Evolutionary conservation across 2,113 vertebrate genomes (phyloP), one percentile per base, ranked within the genome.

Genomic region (Siniperca knerii): DNA sequence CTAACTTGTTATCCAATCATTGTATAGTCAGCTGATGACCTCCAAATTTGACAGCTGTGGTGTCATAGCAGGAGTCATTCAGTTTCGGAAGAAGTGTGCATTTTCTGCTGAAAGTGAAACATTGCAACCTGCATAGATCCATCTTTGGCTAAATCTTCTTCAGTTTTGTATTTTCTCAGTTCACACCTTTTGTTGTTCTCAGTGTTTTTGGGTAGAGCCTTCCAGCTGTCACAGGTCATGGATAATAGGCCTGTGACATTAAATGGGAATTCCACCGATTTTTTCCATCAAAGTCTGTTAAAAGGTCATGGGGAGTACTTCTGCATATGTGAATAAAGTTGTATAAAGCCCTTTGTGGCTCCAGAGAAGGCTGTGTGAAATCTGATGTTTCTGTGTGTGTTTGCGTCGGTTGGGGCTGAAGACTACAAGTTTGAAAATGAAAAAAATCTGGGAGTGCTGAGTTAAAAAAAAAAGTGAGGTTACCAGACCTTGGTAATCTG

Each of bases 1-100:
- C 58, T 18, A 29, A 35, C 71, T 89, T 68, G 50, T 67, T 66
- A 72, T 88, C 37, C 52, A 52, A 52, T 70, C 58, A 25, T 52
- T n/a, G 25, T 68, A 20, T 37, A 75, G 62, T 80, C 55, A 54
- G 25, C 46, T 40, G 13, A 58, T 42, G 10, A 50, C 33, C 50
- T 79, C 40, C 20, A 13, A 1, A 58, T 68, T 15, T 58, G 29
- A 6, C 12, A 46, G 12, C 37, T 37, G 8, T 7, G 54, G 10
- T 44, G 10, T 46, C 44, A 37, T 10, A 46, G 46, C 8, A 42
- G 33, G 23, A 33, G n/a, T 42, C 50, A 11, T 46, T 6, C 13
- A 57, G 4, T 42, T 65, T 77, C 25, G 15, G 60, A 13, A 50
- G 42, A 23, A 13, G 35, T 37, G 15, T 54, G 16, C n/a, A 6